These are phyloP conservation scores for Capitulum mitella DNA, from an alignment of 2,888 invertebrate genomes.

Conservation along the genomic window DNA sequence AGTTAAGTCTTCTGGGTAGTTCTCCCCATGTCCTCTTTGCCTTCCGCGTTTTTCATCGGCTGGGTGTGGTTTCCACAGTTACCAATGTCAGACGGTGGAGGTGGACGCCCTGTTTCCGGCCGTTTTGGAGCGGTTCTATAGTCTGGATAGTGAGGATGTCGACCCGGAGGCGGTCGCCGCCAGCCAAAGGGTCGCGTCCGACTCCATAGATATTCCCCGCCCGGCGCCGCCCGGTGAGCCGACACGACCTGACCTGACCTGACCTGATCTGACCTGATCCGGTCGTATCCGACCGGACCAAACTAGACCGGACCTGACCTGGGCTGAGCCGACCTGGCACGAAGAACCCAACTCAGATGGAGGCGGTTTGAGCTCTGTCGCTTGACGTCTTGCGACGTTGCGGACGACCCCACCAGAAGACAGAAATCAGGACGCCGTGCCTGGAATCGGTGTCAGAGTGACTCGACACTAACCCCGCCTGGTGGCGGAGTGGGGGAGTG, in stretches of 20 bases:
- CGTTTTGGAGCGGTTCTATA: not conserved
- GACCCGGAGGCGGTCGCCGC: not conserved
- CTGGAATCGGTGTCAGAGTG: not conserved
- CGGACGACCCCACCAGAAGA: not conserved
- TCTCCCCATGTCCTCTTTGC: too few species aligned
- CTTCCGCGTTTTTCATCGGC: too few species aligned
- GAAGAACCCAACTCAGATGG: too few species aligned
- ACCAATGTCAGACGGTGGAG: not conserved
- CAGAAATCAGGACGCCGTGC: not conserved
- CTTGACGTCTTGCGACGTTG: not conserved
- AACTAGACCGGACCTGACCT: not conserved
- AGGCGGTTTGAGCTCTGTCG: too few species aligned
- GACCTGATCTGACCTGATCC: not conserved
- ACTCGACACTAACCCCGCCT: not conserved
- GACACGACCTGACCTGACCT: not conserved
- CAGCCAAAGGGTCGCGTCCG: not conserved
- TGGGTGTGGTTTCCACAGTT: not conserved
- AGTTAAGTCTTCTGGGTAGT: too few species aligned
- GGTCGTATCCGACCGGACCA: not conserved
- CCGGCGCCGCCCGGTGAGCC: not conserved
- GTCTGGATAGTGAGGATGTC: not conserved
- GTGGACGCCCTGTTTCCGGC: not conserved
- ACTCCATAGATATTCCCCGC: not conserved
- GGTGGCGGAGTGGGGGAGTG: not conserved
- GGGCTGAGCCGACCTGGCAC: not conserved